Base-by-base conservation (phyloP, 2,888 invertebrate genomes). In the Chaetogeoica ovagalla region DNA sequence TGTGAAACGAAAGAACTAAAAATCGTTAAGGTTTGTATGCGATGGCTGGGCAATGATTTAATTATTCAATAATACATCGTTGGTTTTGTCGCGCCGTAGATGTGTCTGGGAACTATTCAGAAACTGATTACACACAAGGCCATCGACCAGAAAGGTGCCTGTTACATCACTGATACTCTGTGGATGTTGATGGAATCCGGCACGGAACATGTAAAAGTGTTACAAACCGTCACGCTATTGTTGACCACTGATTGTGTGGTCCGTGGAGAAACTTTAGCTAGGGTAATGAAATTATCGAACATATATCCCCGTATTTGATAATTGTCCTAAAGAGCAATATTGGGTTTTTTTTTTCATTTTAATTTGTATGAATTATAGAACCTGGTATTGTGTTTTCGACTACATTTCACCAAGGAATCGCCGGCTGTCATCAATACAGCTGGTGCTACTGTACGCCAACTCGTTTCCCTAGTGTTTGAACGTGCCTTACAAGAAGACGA, bases 1-100 rank as follows among this genome's bases (percentile, higher is more conserved):
- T 98, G 98, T 88, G 97, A 98, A 86, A 97, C 97, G 43, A 97
- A 96, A 88, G 96, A 97, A 87, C 90, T 94, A 74, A 97, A 97
- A 89, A 93, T 98, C 84, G 96, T 97, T 73, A 94, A 94, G 91
- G 94, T 94, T 87, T 83, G 84, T 75, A 60, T 13, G 17, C 13
- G 11, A 6, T 55, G 19, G 19, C 30, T 2, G 19, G 13, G 55
- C 68, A 13, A 55, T 55, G 7, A 15, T 52, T 17, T 62, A 52
- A 55, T 55, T 9, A 9, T 17, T n/a, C n/a, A 13, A 48, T 48
- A 48, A 13, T 30, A 30, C 30, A 3, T 11, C 13, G 11, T 48
- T 13, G 30, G 2, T 30, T 69, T 17, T 23, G 19, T 70, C 2
- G 21, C 17, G 21, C n/a, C 30, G 15, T 88, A 97, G 92, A 92